phyloP scores from a whole-genome alignment of 2,888 invertebrate species.

The Colostygia pectinataria region DNA sequence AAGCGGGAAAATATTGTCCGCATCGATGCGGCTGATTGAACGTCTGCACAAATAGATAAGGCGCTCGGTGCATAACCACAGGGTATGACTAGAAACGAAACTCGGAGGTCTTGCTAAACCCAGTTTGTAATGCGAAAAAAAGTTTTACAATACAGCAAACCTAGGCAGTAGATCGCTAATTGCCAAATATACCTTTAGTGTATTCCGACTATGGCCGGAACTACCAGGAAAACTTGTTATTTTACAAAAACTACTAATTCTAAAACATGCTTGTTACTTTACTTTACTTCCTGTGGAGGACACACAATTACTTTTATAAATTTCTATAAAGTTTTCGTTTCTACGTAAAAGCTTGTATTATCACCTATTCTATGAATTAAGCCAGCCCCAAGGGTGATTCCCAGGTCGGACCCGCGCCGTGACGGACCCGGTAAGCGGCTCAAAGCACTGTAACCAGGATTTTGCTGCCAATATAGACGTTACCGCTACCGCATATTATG shows the following conservation, averaged over 20 bases:
- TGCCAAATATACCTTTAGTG: too few relatives aligned
- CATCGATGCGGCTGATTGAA: conserved; percentile 46
- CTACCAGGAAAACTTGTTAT: too few relatives aligned
- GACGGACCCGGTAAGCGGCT: conserved; percentile 62
- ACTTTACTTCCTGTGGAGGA: too few relatives aligned
- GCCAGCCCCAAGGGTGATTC: conserved; percentile 42
- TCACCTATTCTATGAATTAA: conserved; percentile 13
- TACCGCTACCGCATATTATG: conserved; percentile 20
- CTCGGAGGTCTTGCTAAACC: background rate
- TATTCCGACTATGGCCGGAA: too few relatives aligned
- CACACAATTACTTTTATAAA: background rate
- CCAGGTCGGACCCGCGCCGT: conserved; percentile 43
- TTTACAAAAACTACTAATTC: too few relatives aligned
- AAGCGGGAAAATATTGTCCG: conserved; percentile 39
- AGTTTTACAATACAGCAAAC: too few relatives aligned
- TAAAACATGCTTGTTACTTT: too few relatives aligned
- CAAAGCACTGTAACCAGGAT: conserved; percentile 42
- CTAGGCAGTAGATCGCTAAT: too few relatives aligned
- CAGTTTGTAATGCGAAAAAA: too few relatives aligned
- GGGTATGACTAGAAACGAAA: conserved; percentile 7
- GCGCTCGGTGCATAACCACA: conserved; percentile 34
- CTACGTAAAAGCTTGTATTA: background rate
- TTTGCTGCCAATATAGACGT: conserved; percentile 26
- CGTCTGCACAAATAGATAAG: conserved; percentile 68
- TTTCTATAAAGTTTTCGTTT: background rate